Base-by-base conservation (phyloP, 1,140 invertebrate genomes). In the Drosophila eugracilis region DNA sequence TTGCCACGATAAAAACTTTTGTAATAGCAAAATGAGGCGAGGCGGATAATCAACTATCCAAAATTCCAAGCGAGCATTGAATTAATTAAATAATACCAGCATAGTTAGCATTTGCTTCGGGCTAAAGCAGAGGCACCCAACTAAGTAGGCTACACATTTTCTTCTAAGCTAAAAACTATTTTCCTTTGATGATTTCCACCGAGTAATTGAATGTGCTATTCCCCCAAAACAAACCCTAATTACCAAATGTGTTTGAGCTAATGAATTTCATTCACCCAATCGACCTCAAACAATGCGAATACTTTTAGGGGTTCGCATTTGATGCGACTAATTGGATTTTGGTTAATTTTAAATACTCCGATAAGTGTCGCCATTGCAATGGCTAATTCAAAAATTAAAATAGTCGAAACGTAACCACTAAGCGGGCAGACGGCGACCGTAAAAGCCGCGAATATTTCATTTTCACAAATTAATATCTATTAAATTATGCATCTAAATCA, bases 361-460 rank as follows among this genome's bases (percentile, higher is more conserved):
- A n/a, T 17, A 26, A 26, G 14, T 48, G 26, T 30, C 7, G 28
- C 9, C 36, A 30, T 57, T 57, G n/a, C 26, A 17, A 24, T 22
- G 15, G 6, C 32, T 10, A 48, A 50, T 41, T 10, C 24, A 15
- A 37, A 59, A 17, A 39, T 21, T n/a, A 50, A 49, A 24, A 42
- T 14, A 7, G n/a, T 39, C 21, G 6, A 32, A 32, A 47, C 24
- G 44, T 54, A 78, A 37, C 63, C 71, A 36, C 57, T 50, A 60
- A 62, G 26, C 55, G 34, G 67, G 42, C 54, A 60, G 58, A 41
- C 42, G 14, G 30, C 39, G 47, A 5, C 41, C 28, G 26, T 28
- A 47, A 66, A 75, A 67, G 53, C 72, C 72, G 53, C 66, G 75
- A 55, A 65, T 65, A 63, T 77, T 69, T 71, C 47, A 53, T 67